phyloP scores from a whole-genome alignment of 2,113 vertebrate species.

The Carassius auratus region DNA sequence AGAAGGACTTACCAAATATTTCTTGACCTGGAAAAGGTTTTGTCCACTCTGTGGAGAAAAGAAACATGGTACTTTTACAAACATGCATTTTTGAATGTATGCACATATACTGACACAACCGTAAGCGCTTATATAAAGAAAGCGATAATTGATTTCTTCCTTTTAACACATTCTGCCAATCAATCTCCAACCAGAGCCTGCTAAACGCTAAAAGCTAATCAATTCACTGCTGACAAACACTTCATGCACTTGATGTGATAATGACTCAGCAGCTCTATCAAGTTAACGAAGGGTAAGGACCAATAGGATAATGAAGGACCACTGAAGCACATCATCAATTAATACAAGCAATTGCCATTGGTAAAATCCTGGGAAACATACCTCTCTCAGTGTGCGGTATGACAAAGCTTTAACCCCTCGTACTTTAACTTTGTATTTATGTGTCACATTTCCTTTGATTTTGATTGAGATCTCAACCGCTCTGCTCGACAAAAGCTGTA shows the following conservation, averaged over 20 bases:
- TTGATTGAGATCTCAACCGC: not conserved
- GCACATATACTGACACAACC: not conserved
- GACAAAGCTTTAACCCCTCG: not conserved
- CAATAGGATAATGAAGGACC: slow-evolving; percentile 7
- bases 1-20: slow-evolving; percentile 70
- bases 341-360: slow-evolving; percentile 3
- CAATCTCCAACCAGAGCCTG: not conserved
- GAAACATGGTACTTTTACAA: not conserved
- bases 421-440: not conserved
- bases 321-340: slow-evolving; percentile 22
- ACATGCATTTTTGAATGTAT: not conserved
- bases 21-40: slow-evolving; percentile 69
- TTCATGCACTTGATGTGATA: slow-evolving; percentile 23
- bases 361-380: not conserved
- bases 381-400: not conserved
- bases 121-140: not conserved
- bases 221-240: not conserved
- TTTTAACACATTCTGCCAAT: slow-evolving; percentile 14
- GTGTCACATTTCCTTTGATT: not conserved
- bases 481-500: not conserved
- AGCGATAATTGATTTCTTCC: not conserved
- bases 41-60: slow-evolving; percentile 70
- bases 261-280: not conserved
- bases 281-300: slow-evolving; percentile 7
- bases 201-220: slow-evolving; percentile 32